Base-by-base conservation (phyloP, 2,888 invertebrate genomes). In the Drosophila hawaiiensis region DNA sequence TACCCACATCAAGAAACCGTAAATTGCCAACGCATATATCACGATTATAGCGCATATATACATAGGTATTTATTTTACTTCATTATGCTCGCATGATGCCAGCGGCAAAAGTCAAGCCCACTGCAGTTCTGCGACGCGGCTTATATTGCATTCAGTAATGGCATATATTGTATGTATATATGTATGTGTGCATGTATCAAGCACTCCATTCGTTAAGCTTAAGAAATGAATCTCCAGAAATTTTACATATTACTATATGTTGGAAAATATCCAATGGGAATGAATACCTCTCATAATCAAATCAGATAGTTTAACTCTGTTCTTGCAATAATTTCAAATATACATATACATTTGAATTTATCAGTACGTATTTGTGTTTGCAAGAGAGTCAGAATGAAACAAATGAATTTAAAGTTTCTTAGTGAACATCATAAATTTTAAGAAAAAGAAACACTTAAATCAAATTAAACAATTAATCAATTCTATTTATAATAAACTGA, bases 11-110 rank as follows among this genome's bases (percentile, higher is more conserved):
- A 69, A 74, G 73, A 68, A 80, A 73, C 67, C 83, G 83, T 90
- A 85, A 90, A 89, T 89, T 88, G 73, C 89, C 89, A 79, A 76
- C 83, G 71, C 78, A 76, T 89, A 89, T 89, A 89, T 84, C 81
- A 85, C 83, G 78, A 85, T 90, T 90, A 85, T 78, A 73, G 60
- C 75, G 58, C 78, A 86, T 71, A 89, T 14, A 54, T 37, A 55
- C 28, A 76, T 68, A 78, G 70, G 75, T 80, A 88, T 85, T 85
- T 90, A 85, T 88, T 84, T 85, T 73, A 90, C 83, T 85, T 90
- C 77, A 83, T 84, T 88, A 82, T 88, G 49, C 33, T 56, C 52
- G 61, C 39, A 47, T 54, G 35, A 60, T 55, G 62, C 41, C 49
- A 49, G 29, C 41, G 33, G 41, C 61, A 53, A 61, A 78, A 50